phyloP scores from a whole-genome alignment of 2,113 vertebrate species.

The Forbesichthys papilliferus region DNA sequence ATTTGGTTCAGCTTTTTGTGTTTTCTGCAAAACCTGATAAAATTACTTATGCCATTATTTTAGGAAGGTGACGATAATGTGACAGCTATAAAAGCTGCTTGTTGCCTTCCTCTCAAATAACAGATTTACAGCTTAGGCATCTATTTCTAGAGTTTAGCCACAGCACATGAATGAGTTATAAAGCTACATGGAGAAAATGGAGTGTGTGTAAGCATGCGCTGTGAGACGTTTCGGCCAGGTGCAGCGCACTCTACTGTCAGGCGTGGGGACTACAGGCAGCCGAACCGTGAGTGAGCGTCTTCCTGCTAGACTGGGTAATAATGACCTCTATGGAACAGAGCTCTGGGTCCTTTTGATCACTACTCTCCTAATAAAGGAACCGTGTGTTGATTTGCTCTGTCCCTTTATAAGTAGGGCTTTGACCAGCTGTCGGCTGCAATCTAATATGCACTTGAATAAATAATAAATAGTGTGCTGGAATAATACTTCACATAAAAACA shows the following conservation, averaged over 20 bases:
- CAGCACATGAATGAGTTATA: slow-evolving; percentile 13
- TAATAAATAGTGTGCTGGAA: background rate
- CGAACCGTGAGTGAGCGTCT: background rate
- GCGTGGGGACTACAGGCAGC: slow-evolving; percentile 1
- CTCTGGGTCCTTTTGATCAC: background rate
- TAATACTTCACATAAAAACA: background rate
- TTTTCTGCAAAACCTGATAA: too few species aligned
- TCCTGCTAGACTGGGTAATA: background rate
- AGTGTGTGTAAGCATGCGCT: slow-evolving; percentile 10
- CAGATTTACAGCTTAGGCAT: slow-evolving; percentile 3
- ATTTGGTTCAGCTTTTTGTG: too few species aligned
- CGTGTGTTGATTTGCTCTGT: background rate
- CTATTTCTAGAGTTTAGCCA: background rate
- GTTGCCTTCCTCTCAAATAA: background rate
- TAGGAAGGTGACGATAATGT: too few species aligned
- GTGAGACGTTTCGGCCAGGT: background rate
- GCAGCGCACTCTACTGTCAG: slow-evolving; percentile 29
- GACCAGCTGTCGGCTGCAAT: background rate
- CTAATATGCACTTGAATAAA: slow-evolving; percentile 13
- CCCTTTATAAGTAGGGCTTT: background rate
- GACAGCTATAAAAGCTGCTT: background rate
- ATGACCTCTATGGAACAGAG: background rate
- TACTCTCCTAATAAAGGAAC: background rate
- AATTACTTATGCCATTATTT: too few species aligned
- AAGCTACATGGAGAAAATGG: slow-evolving; percentile 14